Base-by-base conservation (phyloP, 2,888 invertebrate species). In the Troglohyphantes excavatus region DNA sequence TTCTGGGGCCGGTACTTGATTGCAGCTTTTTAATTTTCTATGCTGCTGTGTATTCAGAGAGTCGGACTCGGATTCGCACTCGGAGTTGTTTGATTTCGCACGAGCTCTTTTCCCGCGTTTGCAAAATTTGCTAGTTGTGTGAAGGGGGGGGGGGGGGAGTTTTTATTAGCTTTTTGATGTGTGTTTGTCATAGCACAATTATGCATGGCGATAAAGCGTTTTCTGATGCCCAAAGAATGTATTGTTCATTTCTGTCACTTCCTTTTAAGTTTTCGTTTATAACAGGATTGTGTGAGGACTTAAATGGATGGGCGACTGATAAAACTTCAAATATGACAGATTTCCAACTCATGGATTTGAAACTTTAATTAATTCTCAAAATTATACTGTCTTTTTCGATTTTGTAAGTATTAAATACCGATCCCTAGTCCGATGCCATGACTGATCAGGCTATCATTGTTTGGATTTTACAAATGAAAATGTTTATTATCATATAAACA, bases 121-220 rank as follows among this genome's bases (percentile, higher is more conserved):
- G n/a, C 33, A 6, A 33, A 9, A 9, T n/a, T n/a, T n/a, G 17
- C 5, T 5, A 5, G 9, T 17, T 46, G 53, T 53, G n/a, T n/a
- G 53, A 53, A 53, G n/a, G n/a, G n/a, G 53, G 17, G 17, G 33
- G 9, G 33, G 11, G 53, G 53, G 1, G 53, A n/a, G 7, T 53
- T 53, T 53, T 53, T 53, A 53, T 53, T 53, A 53, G 53, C 53
- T 53, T 53, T 53, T 53, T 39, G 53, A 53, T 53, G 53, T n/a
- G 17, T 53, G 53, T 53, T 53, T 53, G 53, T 53, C 53, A 53
- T 53, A 53, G 53, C 53, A n/a, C 53, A 53, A 53, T 53, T n/a
- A 53, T 53, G 53, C 53, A 53, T 33, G 33, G 33, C 9, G 33
- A 33, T 33, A 9, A 6, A 39, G 53, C 13, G 13, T 53, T 13